Conservation (phyloP, 92 coral and sea anemone genomes). For the Phenganax stokvisi region DNA sequence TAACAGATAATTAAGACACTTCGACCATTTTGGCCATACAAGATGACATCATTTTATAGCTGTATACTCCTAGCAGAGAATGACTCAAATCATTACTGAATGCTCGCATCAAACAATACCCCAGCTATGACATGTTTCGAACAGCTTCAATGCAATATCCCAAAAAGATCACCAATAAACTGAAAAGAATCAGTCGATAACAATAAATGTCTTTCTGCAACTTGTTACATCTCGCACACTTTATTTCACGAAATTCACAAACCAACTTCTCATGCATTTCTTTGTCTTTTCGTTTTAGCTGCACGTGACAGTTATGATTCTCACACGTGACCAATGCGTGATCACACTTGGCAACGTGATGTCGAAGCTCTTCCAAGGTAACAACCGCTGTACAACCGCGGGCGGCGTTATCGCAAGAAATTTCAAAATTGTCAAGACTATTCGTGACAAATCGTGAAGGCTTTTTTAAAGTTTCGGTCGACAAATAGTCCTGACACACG, state of each 20-base stretch:
- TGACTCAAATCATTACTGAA: too few relatives aligned
- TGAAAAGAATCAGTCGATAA: not conserved
- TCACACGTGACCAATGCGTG: constrained; percentile 16
- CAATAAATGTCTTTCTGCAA: constrained; percentile 1
- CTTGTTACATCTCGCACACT: not conserved
- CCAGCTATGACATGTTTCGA: not conserved
- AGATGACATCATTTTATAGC: too few relatives aligned
- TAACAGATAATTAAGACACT: too few relatives aligned
- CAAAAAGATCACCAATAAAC: not conserved
- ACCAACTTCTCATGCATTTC: not conserved
- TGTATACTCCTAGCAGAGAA: too few relatives aligned
- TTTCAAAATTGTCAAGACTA: not conserved
- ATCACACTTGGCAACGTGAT: constrained; percentile 8
- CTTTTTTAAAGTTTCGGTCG: not conserved
- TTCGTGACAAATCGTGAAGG: constrained; percentile 1
- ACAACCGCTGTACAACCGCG: constrained; percentile 16
- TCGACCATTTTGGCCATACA: too few relatives aligned
- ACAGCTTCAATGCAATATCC: constrained; percentile 6
- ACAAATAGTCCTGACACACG: constrained; percentile 1
- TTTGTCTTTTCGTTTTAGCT: not conserved
- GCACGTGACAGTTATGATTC: constrained; percentile 5
- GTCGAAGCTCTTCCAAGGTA: not conserved
- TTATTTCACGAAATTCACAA: not conserved
- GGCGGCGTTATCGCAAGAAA: constrained; percentile 1
- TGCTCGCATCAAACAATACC: not conserved